Percentiles rank a stretch among this genome's conserved stretches.
phyloP scores from a whole-genome alignment of 2,888 invertebrate species.

The Cosmia pyralina region DNA sequence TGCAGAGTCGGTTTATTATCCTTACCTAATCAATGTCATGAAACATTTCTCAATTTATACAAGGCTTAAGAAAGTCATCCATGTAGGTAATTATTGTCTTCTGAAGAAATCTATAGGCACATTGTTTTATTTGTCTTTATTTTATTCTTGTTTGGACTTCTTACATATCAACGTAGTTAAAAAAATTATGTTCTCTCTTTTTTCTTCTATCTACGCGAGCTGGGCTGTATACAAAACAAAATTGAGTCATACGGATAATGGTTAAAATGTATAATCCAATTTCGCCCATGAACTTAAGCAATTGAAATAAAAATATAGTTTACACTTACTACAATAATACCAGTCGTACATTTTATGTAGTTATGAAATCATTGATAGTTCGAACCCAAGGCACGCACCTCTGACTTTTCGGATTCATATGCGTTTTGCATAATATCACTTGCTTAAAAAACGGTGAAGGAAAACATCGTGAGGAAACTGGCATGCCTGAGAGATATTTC shows the following conservation, averaged over 20 bases:
- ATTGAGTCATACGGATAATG: not conserved
- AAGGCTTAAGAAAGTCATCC: constrained; percentile 3
- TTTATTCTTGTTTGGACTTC: not conserved
- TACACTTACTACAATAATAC: not conserved
- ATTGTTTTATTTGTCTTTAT: not conserved
- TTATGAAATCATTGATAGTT: not conserved
- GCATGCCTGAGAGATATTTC: too few relatives aligned
- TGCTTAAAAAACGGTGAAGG: too few relatives aligned
- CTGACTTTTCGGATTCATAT: too few relatives aligned
- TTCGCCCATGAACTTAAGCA: not conserved
- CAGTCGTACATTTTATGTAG: not conserved
- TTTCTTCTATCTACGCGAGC: not conserved
- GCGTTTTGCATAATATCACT: too few relatives aligned
- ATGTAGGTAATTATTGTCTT: not conserved
- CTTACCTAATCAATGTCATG: not conserved
- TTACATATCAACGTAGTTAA: not conserved
- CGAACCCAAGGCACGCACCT: too few relatives aligned
- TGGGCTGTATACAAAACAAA: not conserved
- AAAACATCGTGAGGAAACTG: too few relatives aligned
- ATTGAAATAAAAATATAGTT: constrained; percentile 26
- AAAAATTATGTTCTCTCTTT: not conserved
- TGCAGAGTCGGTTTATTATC: not conserved
- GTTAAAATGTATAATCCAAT: constrained; percentile 14
- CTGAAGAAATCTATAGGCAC: not conserved
- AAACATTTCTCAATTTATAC: not conserved